phyloP scores from a whole-genome alignment of 2,113 vertebrate species.

The Hipposideros armiger region DNA sequence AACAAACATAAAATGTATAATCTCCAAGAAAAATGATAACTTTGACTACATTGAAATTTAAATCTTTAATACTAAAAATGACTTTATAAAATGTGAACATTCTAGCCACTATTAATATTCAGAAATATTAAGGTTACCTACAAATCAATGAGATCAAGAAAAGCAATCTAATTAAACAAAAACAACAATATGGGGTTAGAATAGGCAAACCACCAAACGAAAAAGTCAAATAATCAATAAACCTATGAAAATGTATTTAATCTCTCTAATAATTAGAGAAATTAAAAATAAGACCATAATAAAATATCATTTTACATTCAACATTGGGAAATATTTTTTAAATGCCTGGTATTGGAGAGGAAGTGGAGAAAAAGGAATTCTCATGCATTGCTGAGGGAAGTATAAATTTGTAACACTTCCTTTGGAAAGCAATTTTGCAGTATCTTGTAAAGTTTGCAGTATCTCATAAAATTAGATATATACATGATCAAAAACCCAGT shows the following conservation, averaged over 20 bases:
- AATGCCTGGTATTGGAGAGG: not conserved
- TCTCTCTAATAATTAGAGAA: not conserved
- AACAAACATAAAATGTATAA: not conserved
- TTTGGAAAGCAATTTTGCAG: not conserved
- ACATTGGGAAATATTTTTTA: not conserved
- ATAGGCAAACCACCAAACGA: not conserved
- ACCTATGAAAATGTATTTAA: not conserved
- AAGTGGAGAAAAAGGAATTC: not conserved
- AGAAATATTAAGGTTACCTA: not conserved
- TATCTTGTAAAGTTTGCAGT: not conserved
- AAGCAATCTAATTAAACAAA: not conserved
- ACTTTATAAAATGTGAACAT: slow-evolving; percentile 1
- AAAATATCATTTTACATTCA: not conserved
- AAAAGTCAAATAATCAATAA: not conserved
- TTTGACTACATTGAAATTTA: not conserved
- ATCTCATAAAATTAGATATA: not conserved
- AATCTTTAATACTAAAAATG: not conserved
- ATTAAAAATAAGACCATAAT: not conserved
- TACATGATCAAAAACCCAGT: not conserved
- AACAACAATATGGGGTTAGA: not conserved
- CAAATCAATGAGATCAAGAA: not conserved
- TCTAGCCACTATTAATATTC: not conserved
- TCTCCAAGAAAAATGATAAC: not conserved
- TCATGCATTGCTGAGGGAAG: not conserved
- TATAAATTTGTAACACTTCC: not conserved